A percentile compares a stretch with the other conserved stretches of the same genome.
Evolutionary conservation across 2,113 vertebrate species (phyloP).

Genomic region (Notothenia coriiceps): DNA sequence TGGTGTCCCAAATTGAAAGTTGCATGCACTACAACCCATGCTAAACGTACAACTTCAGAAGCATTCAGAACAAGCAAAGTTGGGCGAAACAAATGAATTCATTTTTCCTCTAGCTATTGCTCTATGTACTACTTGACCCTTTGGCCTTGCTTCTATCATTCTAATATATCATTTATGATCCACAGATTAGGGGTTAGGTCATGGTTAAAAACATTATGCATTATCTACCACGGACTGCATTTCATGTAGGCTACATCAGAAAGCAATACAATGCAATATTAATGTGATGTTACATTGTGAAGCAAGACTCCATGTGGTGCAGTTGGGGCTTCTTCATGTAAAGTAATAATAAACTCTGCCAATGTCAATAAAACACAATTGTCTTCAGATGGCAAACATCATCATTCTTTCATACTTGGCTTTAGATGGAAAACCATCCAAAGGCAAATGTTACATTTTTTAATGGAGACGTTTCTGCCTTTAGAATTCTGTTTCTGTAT

Average conservation of each 20-base stretch:
- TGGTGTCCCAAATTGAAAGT: constrained; percentile 34
- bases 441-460: constrained; percentile 18
- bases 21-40: neutral
- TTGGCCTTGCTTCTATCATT: constrained; percentile 24
- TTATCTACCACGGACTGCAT: constrained; percentile 20
- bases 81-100: neutral
- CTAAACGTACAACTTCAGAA: neutral
- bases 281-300: constrained; percentile 38
- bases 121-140: neutral
- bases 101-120: constrained; percentile 5
- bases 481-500: constrained; percentile 22
- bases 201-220: constrained; percentile 2
- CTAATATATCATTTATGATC: neutral
- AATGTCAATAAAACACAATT: constrained; percentile 37
- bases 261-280: constrained; percentile 51
- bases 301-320: constrained; percentile 4
- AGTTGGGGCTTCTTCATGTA: neutral
- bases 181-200: neutral
- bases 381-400: constrained; percentile 12
- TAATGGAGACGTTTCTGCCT: neutral
- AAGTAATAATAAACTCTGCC: constrained; percentile 20
- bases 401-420: constrained; percentile 9
- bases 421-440: constrained; percentile 13
- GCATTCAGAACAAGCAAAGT: neutral
- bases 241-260: constrained; percentile 30